Base-by-base conservation (phyloP, 2,888 invertebrate species). In the Lydus trimaculatus region DNA sequence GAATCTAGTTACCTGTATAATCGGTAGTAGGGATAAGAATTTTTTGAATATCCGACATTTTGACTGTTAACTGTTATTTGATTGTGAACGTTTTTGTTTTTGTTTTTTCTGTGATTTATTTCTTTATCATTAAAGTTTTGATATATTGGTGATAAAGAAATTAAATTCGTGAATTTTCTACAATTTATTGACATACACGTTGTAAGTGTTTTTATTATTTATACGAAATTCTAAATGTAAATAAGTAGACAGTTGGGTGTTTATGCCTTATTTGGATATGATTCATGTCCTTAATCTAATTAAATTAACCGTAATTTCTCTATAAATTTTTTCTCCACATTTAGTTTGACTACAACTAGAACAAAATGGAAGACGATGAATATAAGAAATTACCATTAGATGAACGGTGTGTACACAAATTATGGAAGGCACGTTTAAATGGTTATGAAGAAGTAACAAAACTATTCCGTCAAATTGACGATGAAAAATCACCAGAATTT, bases 381-480 rank as follows among this genome's bases (percentile, higher is more conserved):
- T 96, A 92, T 82, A 91, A 93, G 78, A 96, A 96, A 86, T 86
- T 96, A 72, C 91, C 95, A 0, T 88, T 96, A 59, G 98, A 98
- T 75, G 98, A 98, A 68, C 91, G 95, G 83, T 95, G 95, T 84
- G 91, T 94, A 17, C 98, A 98, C 85, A 98, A 98, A 87, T 87
- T 94, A 66, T 99, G 98, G 98, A 98, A 98, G 85, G 98, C 98
- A 5, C 90, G 99, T 74, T 89, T 97, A 1, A 92, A 93, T 75
- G 99, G 98, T 0, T 99, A 98, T 79, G 97, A 98, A 84, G 97
- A 97, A 84, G 94, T 96, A 0, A 90, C 93, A 8, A 97, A 96
- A 84, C 87, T 94, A 17, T 98, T 98, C 85, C 90, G 91, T 73
- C 92, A 92, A 81, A 92, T 95, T 76, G 94, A 93, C 80, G 96